A percentile compares a stretch with the other conserved stretches of the same genome.
Evolutionary conservation across 1,140 invertebrate genomes (phyloP).

Genomic region (Tribolium madens): DNA sequence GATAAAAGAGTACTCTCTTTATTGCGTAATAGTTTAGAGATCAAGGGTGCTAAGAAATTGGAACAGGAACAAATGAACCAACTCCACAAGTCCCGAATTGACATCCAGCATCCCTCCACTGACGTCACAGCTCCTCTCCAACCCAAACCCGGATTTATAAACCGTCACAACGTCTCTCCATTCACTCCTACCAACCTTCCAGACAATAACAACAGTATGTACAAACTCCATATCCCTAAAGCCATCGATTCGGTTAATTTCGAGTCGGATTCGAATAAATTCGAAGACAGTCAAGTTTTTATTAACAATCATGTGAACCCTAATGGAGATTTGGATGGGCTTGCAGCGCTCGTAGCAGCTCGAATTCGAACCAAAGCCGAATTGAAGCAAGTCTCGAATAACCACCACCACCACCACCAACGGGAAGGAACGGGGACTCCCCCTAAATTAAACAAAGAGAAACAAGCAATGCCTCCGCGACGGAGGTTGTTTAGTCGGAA

Average conservation of each 20-base stretch:
- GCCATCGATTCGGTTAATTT: slow-evolving; percentile 73
- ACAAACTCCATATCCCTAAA: slow-evolving; percentile 77
- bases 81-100: slow-evolving; percentile 50
- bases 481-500: slow-evolving; percentile 68
- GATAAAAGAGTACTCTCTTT: slow-evolving; percentile 77
- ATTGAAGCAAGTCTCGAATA: slow-evolving; percentile 76
- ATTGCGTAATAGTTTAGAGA: slow-evolving; percentile 77
- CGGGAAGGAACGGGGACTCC: slow-evolving; percentile 62
- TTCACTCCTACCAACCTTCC: slow-evolving; percentile 70
- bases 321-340: slow-evolving; percentile 67
- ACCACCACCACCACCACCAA: background rate
- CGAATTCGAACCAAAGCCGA: slow-evolving; percentile 86
- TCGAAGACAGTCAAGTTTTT: slow-evolving; percentile 47
- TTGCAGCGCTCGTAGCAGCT: slow-evolving; percentile 74
- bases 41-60: slow-evolving; percentile 70
- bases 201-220: slow-evolving; percentile 69
- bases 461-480: slow-evolving; percentile 64
- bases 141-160: slow-evolving; percentile 68
- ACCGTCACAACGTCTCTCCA: slow-evolving; percentile 70
- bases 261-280: slow-evolving; percentile 64
- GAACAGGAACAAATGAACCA: slow-evolving; percentile 59
- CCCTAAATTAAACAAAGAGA: slow-evolving; percentile 69
- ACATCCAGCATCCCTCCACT: slow-evolving; percentile 63
- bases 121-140: slow-evolving; percentile 69
- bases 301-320: slow-evolving; percentile 52